These are phyloP conservation scores for Abscondita cerata DNA, from an alignment of 2,888 invertebrate species.

Conservation along the genomic window DNA sequence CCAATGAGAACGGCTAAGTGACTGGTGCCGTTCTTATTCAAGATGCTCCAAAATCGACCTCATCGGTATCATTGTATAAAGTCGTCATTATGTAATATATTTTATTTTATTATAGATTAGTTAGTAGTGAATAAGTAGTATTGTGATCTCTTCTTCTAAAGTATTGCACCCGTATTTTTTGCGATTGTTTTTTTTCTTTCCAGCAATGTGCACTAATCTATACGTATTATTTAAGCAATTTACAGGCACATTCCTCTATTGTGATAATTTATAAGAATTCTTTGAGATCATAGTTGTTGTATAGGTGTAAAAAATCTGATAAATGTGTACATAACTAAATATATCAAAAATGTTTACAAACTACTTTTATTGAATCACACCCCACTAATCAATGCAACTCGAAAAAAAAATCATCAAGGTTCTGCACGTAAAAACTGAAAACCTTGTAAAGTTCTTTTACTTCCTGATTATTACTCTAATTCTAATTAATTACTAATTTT, in stretches of 20 bases:
- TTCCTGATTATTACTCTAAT: slow-evolving; percentile 8
- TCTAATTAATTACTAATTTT: no score
- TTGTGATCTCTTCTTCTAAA: slow-evolving; percentile 51
- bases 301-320: slow-evolving; percentile 44
- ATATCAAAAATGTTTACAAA: slow-evolving; percentile 15
- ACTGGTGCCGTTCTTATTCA: slow-evolving; percentile 46
- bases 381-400: slow-evolving; percentile 7
- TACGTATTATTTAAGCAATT: slow-evolving; percentile 39
- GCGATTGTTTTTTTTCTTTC: slow-evolving; percentile 39
- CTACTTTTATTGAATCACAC: neutral
- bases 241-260: slow-evolving; percentile 34
- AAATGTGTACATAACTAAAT: slow-evolving; percentile 29
- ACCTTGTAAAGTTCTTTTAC: neutral
- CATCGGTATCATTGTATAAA: slow-evolving; percentile 54
- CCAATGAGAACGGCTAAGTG: slow-evolving; percentile 43
- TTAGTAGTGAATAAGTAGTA: slow-evolving; percentile 47
- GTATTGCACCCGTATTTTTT: slow-evolving; percentile 46
- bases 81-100: slow-evolving; percentile 52
- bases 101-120: slow-evolving; percentile 41
- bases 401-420: no score
- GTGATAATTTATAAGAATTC: slow-evolving; percentile 38
- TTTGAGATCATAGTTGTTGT: slow-evolving; percentile 49
- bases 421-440: neutral
- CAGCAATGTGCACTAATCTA: slow-evolving; percentile 36
- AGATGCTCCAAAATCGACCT: slow-evolving; percentile 20